Evolutionary conservation across 2,888 invertebrate genomes (phyloP).

Genomic region (Escarpia spicata): DNA sequence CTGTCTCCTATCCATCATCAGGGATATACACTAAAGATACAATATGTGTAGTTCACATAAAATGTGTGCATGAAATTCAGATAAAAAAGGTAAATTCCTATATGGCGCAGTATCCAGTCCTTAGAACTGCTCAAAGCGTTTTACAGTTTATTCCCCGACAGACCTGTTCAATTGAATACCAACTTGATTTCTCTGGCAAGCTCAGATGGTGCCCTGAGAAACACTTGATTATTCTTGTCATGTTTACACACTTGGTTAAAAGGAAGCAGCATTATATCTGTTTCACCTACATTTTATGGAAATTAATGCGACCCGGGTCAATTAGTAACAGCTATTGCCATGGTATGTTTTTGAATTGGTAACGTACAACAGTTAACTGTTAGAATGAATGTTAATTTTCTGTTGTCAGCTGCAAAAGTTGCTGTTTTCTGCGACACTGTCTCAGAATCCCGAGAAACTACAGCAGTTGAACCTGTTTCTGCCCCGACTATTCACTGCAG

Average conservation of each 20-base stretch:
- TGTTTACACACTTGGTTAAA: background rate
- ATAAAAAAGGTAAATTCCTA: background rate
- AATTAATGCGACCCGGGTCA: background rate
- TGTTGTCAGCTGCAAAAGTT: constrained; percentile 78
- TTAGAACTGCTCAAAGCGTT: no score
- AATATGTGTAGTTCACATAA: background rate
- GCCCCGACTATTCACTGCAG: constrained; percentile 84
- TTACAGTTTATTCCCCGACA: no score
- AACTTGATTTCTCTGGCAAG: no score
- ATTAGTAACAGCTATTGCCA: background rate
- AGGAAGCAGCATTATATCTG: background rate
- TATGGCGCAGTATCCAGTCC: no score
- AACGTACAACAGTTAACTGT: background rate
- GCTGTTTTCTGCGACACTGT: constrained; percentile 95
- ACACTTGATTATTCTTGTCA: background rate
- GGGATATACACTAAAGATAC: background rate
- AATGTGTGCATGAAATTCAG: background rate
- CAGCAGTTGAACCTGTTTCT: constrained; percentile 88
- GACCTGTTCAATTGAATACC: no score
- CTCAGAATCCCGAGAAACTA: constrained; percentile 95
- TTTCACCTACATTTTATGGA: background rate
- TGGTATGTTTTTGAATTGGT: background rate
- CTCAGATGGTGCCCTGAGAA: no score
- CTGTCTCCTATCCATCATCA: no score
- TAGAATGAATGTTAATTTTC: background rate